These are phyloP conservation scores for Orycteropus afer DNA, from an alignment of 2,113 vertebrate genomes.

Conservation along the genomic window DNA sequence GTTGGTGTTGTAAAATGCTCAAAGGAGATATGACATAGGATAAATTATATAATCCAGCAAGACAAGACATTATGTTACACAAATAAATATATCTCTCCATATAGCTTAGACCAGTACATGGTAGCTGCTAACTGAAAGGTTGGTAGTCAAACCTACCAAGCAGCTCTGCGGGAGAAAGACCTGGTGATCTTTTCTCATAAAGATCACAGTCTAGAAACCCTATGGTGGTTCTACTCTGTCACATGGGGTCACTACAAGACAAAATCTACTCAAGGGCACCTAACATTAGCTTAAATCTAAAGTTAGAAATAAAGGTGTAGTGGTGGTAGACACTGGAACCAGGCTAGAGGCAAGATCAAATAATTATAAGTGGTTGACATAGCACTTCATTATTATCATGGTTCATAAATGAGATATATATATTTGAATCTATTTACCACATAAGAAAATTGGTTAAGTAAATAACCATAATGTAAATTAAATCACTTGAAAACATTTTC, in stretches of 20 bases:
- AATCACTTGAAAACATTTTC: slow-evolving; percentile 34
- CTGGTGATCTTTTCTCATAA: neutral
- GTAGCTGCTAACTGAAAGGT: neutral
- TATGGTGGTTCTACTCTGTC: neutral
- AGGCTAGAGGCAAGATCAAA: neutral
- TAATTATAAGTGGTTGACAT: neutral
- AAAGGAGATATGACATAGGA: slow-evolving; percentile 29
- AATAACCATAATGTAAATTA: slow-evolving; percentile 36
- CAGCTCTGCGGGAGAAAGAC: neutral
- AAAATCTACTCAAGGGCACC: neutral
- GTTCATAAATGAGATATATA: neutral
- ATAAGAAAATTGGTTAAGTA: slow-evolving; percentile 40
- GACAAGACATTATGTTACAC: slow-evolving; percentile 9
- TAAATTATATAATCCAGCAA: slow-evolving; percentile 44
- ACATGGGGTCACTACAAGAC: neutral
- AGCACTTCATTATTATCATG: neutral
- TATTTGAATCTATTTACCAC: neutral
- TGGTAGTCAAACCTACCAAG: neutral
- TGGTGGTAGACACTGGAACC: neutral
- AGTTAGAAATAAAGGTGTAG: slow-evolving; percentile 42
- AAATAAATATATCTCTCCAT: neutral
- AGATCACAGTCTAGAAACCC: neutral
- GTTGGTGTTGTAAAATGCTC: slow-evolving; percentile 50
- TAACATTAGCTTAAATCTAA: neutral
- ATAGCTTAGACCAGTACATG: neutral